Conservation (phyloP, 2,797 vertebrate species). For the Macropodus opercularis region DNA sequence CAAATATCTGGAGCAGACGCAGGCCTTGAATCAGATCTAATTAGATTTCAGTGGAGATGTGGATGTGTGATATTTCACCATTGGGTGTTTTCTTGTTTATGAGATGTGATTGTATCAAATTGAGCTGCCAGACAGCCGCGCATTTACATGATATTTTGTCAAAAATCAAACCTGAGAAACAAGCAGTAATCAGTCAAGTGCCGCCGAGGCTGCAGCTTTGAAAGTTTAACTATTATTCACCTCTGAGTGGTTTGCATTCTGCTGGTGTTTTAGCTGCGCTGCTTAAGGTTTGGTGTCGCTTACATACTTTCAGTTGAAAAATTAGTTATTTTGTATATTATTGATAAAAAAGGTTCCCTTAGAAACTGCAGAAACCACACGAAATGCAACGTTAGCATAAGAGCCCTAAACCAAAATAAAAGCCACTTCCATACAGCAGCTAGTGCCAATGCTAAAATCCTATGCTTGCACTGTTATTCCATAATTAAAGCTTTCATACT, state of each 20-base stretch:
- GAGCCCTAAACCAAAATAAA: constrained; percentile 1
- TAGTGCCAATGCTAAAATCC: constrained; percentile 9
- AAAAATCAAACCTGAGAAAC: constrained; percentile 54
- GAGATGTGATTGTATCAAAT: constrained; percentile 41
- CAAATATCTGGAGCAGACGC: constrained; percentile 2
- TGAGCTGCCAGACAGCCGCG: constrained; percentile 24
- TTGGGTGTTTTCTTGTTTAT: constrained; percentile 27
- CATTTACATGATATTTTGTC: constrained; percentile 42
- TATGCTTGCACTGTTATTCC: constrained; percentile 3
- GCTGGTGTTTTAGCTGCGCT: constrained; percentile 15
- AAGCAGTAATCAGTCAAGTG: constrained; percentile 48
- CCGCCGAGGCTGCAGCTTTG: constrained; percentile 26
- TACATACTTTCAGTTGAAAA: constrained; percentile 1
- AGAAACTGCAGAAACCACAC: constrained; percentile 4
- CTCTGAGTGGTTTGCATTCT: constrained; percentile 4
- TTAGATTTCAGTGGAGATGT: constrained; percentile 17
- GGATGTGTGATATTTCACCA: constrained; percentile 19
- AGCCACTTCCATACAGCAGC: constrained; percentile 30
- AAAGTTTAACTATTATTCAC: constrained; percentile 21
- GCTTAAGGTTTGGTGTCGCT: neutral
- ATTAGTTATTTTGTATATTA: neutral
- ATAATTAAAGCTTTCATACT: constrained; percentile 27
- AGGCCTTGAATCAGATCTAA: constrained; percentile 25
- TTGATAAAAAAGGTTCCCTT: neutral
- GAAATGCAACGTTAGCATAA: constrained; percentile 13